Base-by-base conservation (phyloP, 1,140 invertebrate species). In the Neomicropteryx cornuta region DNA sequence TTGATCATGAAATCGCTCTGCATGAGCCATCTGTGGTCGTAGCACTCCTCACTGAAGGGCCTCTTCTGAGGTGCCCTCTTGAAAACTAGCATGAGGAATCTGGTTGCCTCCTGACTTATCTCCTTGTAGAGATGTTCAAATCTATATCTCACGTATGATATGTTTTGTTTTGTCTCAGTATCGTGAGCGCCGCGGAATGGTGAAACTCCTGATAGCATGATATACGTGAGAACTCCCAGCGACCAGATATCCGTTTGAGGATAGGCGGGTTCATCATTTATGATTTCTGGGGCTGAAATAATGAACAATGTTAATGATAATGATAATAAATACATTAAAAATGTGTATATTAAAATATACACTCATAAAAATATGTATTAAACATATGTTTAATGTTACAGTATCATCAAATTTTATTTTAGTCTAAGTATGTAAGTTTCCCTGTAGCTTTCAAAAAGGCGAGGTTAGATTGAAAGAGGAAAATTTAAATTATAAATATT, bases 231-330 rank as follows among this genome's bases (percentile, higher is more conserved):
- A 4, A 93, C 87, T 17, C 91, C 96, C 17, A 98, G 70, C 33
- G 85, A 85, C 96, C 96, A 99, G 46, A 98, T 83, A 62, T 99
- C 96, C 18, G 87, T 88, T 54, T 93, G 84, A 3, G 83, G 83
- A 54, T 79, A 85, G 4, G 88, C 82, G 11, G 79, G 74, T 60
- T 88, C 83, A 49, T 92, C 87, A 53, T 79, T 79, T 18, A 97
- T 62, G 37, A 97, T 76, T 67, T 99, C 96, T 1, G 96, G 96
- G 3, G 95, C 87, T 81, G 71, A 38, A 68, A 70, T 47, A 53
- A 44, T 46, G 52, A 47, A 11, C 38, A 43, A 42, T 31, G 16
- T 13, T 14, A 6, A 30, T 14, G 20, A 30, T 33, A 30, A 40
- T 14, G 34, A n/a, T 23, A 13, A 20, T 33, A 14, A 31, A 8